phyloP scores from a whole-genome alignment of 1,140 invertebrate species.

The Psilanteris sp. region DNA sequence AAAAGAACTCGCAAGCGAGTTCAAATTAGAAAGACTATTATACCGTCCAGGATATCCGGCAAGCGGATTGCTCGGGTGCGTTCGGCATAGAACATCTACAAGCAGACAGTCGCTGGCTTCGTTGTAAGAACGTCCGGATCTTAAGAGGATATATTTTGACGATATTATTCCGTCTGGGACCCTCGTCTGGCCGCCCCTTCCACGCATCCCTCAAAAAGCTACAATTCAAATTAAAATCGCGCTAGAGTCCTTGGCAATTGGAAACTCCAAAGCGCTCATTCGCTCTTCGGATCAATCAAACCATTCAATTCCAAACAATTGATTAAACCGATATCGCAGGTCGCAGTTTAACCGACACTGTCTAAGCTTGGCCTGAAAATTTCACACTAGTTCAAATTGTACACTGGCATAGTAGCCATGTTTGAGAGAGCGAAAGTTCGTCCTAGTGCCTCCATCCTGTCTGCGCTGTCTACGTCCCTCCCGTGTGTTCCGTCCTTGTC shows the following conservation, averaged over 20 bases:
- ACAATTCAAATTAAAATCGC: no score
- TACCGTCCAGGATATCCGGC: constrained; percentile 22
- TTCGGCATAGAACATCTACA: constrained; percentile 14
- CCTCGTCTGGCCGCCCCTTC: no score
- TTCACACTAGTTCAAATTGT: constrained; percentile 36
- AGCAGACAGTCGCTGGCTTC: constrained; percentile 60
- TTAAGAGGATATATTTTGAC: no score
- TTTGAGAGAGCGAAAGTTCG: constrained; percentile 79
- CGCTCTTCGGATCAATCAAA: no score
- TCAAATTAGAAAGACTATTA: constrained; percentile 29
- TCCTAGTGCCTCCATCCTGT: constrained; percentile 79
- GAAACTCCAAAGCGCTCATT: no score
- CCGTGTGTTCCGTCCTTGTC: constrained; percentile 20
- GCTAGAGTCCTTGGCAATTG: no score
- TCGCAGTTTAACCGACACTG: not conserved
- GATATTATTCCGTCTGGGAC: no score
- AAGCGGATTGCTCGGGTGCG: constrained; percentile 14
- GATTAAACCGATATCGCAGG: no score
- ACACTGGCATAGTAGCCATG: constrained; percentile 69
- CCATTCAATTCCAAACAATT: no score
- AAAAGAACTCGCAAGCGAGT: constrained; percentile 14
- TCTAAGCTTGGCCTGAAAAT: constrained; percentile 6
- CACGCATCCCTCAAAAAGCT: no score
- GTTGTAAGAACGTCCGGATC: no score
- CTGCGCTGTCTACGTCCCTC: constrained; percentile 56